Base-by-base conservation (phyloP, 2,113 vertebrate species). In the Podocnemis expansa region DNA sequence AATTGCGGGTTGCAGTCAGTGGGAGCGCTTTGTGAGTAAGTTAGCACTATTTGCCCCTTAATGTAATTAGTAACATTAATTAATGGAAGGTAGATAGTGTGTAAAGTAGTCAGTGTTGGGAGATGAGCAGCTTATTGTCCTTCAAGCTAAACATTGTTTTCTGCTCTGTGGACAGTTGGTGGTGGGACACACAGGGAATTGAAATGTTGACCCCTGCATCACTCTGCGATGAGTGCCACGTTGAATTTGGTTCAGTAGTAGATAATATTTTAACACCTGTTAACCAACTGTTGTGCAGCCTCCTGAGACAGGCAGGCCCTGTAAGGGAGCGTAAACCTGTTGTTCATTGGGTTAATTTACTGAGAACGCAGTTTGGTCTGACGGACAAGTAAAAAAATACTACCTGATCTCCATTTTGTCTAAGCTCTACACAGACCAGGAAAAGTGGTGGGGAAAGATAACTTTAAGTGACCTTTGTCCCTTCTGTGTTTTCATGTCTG, bases 1-100 rank as follows among this genome's bases (percentile, higher is more conserved):
- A 96, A 93, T 89, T 95, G 93, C 79, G 88, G 95, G 96, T 96
- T 96, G 95, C 91, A 95, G 88, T 95, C 80, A 76, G 89, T 84
- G 92, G 89, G 89, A 96, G 87, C 95, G 81, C 52, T 91, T 73
- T 91, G 52, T 90, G 95, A 92, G 78, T 90, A 91, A 90, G 84
- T 85, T 63, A 85, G 84, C n/a, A 56, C 31, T 38, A 38, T 70
- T 70, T 70, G 63, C 19, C 19, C 17, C 63, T 70, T 70, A 21
- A 38, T 96, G 96, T 86, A 96, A 83, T 67, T 96, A 91, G 95
- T 96, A 94, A 89, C 93, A 91, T 82, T 67, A 80, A 85, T 88
- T 96, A 87, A 55, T 89, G 82, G 80, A 11, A 92, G 93, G 60
- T 17, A 70, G 31, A 11, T 58, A 38, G n/a, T 10, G 19, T 22